Evolutionary conservation across 2,113 vertebrate genomes (phyloP), one percentile per base, ranked within the genome.

Genomic region (Macquaria australasica): DNA sequence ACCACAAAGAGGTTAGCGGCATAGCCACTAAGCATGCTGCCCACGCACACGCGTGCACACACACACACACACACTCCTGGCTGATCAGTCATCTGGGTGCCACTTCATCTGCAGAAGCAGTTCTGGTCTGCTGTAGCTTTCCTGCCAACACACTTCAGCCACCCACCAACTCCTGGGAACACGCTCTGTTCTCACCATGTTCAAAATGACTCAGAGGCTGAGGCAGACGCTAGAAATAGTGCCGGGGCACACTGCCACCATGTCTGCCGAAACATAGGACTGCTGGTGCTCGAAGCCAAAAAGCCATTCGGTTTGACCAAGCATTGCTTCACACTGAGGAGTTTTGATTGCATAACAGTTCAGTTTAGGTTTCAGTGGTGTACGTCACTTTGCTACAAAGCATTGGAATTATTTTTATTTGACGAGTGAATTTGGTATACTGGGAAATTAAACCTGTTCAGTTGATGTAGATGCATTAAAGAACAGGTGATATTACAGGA

Each of bases 1-100:
- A 99, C 93, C 98, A 99, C 94, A 99, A 99, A 93, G 98, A 99
- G 96, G 98, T 99, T 79, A 96, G 95, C 79, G 77, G 58, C 66
- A 66, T 75, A 34, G 66, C 73, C 79, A 8, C 70, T 56, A 70
- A 88, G 72, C 28, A 25, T 5, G n/a, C 68, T 51, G 66, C 87
- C 50, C 70, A 53, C 83, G 58, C 60, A 31, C 43, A 41, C 79
- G n/a, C n/a, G n/a, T n/a, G n/a, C n/a, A n/a, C n/a, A n/a, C 83
- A 62, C 60, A 31, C 43, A 41, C 79, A 53, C 28, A 50, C 51
- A 20, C 59, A 15, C 45, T 41, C 39, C 39, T 41, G 7, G 6
- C 39, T 41, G 45, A 86, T 72, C 73, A n/a, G 59, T 90, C 83
- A 79, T 85, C 84, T 86, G 31, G 0, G 63, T 53, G 81, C 82